Conservation (phyloP, 2,113 vertebrate species). For the Ceratotherium simum region DNA sequence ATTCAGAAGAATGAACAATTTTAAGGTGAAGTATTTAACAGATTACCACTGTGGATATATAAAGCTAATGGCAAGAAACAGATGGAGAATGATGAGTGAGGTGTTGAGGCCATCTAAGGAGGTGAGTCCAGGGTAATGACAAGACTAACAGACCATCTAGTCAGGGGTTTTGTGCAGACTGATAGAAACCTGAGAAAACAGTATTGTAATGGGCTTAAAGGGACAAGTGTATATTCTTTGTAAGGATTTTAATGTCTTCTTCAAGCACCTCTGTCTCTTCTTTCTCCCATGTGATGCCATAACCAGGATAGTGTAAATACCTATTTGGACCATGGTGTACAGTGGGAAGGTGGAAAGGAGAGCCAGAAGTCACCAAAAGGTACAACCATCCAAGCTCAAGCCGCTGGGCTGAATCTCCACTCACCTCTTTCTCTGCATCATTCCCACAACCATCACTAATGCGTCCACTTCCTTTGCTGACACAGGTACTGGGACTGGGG, state of each 20-base stretch:
- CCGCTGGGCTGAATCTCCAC: slow-evolving; percentile 31
- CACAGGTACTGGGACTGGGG: slow-evolving; percentile 29
- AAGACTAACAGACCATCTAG: background rate
- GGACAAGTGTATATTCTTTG: background rate
- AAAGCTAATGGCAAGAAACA: background rate
- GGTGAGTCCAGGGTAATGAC: background rate
- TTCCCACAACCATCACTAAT: slow-evolving; percentile 54
- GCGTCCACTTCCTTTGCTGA: slow-evolving; percentile 60
- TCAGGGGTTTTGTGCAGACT: background rate
- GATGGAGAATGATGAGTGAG: background rate
- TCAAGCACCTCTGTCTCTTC: background rate
- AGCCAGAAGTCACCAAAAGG: slow-evolving; percentile 2
- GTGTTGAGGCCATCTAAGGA: background rate
- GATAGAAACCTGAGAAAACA: background rate
- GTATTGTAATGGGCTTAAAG: background rate
- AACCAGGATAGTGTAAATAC: background rate
- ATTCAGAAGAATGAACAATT: background rate
- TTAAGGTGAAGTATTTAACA: background rate
- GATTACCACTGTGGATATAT: background rate
- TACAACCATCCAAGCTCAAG: background rate
- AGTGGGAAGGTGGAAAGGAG: background rate
- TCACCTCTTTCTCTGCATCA: slow-evolving; percentile 70
- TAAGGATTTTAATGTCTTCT: background rate
- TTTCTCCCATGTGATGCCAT: background rate
- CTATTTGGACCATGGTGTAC: background rate